Evolutionary conservation across 2,797 vertebrate genomes (phyloP), one percentile per base, ranked within the genome.

Genomic region (Clarias platycephalus): DNA sequence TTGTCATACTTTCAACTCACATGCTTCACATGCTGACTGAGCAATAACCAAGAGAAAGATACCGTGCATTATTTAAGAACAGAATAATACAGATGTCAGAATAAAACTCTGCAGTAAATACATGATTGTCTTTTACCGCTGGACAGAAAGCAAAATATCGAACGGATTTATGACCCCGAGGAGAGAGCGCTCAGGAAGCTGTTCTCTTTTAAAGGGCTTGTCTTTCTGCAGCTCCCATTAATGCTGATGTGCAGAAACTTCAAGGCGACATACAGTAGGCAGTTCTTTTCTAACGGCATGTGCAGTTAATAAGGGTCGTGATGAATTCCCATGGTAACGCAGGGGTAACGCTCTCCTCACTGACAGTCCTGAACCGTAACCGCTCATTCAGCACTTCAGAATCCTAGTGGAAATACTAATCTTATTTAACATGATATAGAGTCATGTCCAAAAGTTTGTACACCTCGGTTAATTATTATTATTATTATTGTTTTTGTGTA

Each of bases 161-260:
- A 63, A 26, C 22, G n/a, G 60, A 49, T 80, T 49, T 49, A 66
- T 49, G 62, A 49, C 49, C n/a, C 2, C 8, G 57, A 78, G 20
- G 57, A 62, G 5, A 77, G 26, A 62, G 62, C 26, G 34, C 15
- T 18, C 24, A 31, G 63, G 28, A 1, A 37, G 34, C 22, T n/a
- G 20, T 20, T 37, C 75, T 37, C 75, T 60, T 60, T 57, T 58
- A 60, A 68, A 78, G 49, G 5, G 55, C 63, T 57, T 13, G 74
- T 60, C 74, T 84, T 34, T 78, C 64, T 83, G 31, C 74, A 76
- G 64, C 75, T 78, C 34, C 2, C 1, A 7, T 77, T 60, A 77
- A 37, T 24, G 28, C 55, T 60, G 55, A 60, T 24, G 9, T 34
- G 31, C 60, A 31, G 55, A 57, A 53, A n/a, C 28, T 66, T 67